A percentile compares a stretch with the other conserved stretches of the same genome.
Evolutionary conservation across 2,113 vertebrate genomes (phyloP).

Genomic region (Enhydra lutris): DNA sequence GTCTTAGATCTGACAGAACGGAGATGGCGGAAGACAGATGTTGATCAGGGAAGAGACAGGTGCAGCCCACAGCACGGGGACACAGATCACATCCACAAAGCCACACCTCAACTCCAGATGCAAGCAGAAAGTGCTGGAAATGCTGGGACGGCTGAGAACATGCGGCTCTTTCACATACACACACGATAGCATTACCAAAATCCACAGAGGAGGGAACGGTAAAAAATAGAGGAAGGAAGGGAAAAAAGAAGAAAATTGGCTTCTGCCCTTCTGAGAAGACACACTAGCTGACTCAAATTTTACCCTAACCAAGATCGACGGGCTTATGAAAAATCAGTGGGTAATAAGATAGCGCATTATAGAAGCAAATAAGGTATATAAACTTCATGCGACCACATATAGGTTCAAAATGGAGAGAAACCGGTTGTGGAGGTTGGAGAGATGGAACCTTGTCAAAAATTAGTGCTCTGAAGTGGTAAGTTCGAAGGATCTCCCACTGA

Average conservation of each 20-base stretch:
- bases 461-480: not conserved
- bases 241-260: not conserved
- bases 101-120: accelerated
- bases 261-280: not conserved
- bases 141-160: accelerated
- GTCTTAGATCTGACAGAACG: not conserved
- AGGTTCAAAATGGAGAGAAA: not conserved
- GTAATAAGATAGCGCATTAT: not conserved
- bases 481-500: not conserved
- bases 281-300: not conserved
- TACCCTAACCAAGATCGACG: not conserved
- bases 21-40: not conserved
- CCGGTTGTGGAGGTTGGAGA: not conserved
- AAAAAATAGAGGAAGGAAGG: not conserved
- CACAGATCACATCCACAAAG: not conserved
- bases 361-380: not conserved
- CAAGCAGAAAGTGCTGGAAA: not conserved
- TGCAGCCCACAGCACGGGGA: accelerated
- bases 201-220: not conserved
- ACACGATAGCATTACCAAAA: not conserved
- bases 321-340: not conserved
- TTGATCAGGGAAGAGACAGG: not conserved
- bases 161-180: not conserved
- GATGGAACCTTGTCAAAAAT: not conserved
- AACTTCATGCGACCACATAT: accelerated